phyloP scores from a whole-genome alignment of 2,888 invertebrate species.

The Drosophila eohydei region DNA sequence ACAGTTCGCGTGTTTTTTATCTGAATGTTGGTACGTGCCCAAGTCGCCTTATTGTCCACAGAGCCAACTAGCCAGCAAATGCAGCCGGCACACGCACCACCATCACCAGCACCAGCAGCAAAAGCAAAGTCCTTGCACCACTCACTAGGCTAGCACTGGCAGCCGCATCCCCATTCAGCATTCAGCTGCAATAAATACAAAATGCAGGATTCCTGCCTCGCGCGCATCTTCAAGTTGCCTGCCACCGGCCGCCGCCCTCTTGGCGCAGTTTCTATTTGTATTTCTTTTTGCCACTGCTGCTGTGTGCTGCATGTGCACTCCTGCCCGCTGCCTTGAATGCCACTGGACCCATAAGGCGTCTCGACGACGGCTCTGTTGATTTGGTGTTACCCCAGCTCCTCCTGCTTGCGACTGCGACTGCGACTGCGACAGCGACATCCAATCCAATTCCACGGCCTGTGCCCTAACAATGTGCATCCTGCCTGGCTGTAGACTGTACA shows the following conservation, averaged over 20 bases:
- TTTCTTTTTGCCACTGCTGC: slow-evolving; percentile 32
- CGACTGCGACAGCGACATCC: slow-evolving; percentile 52
- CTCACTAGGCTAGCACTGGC: background rate
- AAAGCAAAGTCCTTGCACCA: slow-evolving; percentile 1
- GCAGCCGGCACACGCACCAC: slow-evolving; percentile 41
- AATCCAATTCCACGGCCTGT: slow-evolving; percentile 72
- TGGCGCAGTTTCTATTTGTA: slow-evolving; percentile 38
- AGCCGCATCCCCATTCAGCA: slow-evolving; percentile 20
- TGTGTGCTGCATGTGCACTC: slow-evolving; percentile 31
- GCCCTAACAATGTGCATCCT: slow-evolving; percentile 78
- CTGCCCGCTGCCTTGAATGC: slow-evolving; percentile 26
- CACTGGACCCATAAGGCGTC: slow-evolving; percentile 65
- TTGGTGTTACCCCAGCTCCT: slow-evolving; percentile 47
- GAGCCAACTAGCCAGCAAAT: slow-evolving; percentile 58
- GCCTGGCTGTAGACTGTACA: slow-evolving; percentile 37
- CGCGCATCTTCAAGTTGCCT: slow-evolving; percentile 71
- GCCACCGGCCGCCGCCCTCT: slow-evolving; percentile 12
- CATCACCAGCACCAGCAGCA: background rate
- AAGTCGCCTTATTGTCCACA: slow-evolving; percentile 69
- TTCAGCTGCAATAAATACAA: slow-evolving; percentile 75
- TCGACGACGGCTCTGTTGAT: slow-evolving; percentile 73
- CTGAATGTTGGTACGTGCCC: slow-evolving; percentile 63
- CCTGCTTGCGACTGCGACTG: slow-evolving; percentile 29
- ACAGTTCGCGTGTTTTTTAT: slow-evolving; percentile 73
- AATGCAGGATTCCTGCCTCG: slow-evolving; percentile 64